Percentiles rank a stretch among this genome's conserved stretches.
Evolutionary conservation across 2,888 invertebrate species (phyloP).

Genomic region (Stenotaenia linearis): DNA sequence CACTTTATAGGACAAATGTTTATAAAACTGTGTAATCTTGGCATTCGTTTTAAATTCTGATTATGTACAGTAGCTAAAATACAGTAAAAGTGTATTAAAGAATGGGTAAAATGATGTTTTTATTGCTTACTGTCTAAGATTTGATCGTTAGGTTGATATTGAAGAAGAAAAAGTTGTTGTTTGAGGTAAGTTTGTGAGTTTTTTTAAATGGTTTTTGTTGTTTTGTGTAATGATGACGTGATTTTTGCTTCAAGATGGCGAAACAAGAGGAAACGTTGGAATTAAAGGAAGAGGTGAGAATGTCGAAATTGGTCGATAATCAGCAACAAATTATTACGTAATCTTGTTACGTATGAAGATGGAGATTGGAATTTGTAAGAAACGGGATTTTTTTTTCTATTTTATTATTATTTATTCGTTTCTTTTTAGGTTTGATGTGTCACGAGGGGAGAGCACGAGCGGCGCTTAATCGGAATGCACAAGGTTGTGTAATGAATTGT

Average conservation of each 20-base stretch:
- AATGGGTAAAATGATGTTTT: background rate
- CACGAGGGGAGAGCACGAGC: too few species aligned
- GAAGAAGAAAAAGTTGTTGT: background rate
- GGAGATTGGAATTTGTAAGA: background rate
- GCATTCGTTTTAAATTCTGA: background rate
- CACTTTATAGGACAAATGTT: constrained; percentile 1
- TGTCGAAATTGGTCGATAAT: constrained; percentile 36
- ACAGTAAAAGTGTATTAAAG: background rate
- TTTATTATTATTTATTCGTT: too few species aligned
- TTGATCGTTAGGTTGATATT: background rate
- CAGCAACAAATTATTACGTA: constrained; percentile 39
- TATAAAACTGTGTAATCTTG: constrained; percentile 8
- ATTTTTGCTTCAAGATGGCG: too few species aligned
- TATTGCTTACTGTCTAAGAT: too few species aligned
- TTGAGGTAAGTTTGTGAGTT: background rate
- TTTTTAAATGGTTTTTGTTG: background rate
- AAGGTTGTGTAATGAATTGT: too few species aligned
- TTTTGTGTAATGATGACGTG: too few species aligned
- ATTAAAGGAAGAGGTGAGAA: constrained; percentile 38
- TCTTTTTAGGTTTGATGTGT: too few species aligned
- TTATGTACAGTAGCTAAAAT: background rate
- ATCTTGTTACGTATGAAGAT: constrained; percentile 34
- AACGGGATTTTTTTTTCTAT: too few species aligned
- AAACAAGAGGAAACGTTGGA: constrained; percentile 38
- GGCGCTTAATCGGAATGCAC: too few species aligned